Percentiles rank a stretch among this genome's conserved stretches.
Evolutionary conservation across 1,140 invertebrate species (phyloP).

Genomic region (Tetramorium simillimum): DNA sequence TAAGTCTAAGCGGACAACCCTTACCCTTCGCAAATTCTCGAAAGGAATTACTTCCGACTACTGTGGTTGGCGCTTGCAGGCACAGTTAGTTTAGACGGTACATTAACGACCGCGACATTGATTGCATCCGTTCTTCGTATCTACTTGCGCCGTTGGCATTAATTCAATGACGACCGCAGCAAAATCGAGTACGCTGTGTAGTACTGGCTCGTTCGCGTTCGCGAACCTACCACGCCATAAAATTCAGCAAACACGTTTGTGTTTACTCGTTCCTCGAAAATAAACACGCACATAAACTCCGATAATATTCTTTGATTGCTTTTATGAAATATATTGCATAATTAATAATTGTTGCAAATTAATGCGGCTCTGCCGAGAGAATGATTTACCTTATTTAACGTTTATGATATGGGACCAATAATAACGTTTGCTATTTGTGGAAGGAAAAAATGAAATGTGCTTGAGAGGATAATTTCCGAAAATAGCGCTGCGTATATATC

Average conservation of each 20-base stretch:
- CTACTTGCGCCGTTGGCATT: slow-evolving; percentile 43
- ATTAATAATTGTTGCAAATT: slow-evolving; percentile 29
- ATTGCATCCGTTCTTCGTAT: slow-evolving; percentile 63
- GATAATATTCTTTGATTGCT: slow-evolving; percentile 48
- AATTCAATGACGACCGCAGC: slow-evolving; percentile 47
- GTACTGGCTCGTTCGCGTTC: slow-evolving; percentile 32
- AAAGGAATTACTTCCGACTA: slow-evolving; percentile 53
- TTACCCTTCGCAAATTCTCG: slow-evolving; percentile 22
- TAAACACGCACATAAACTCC: neutral
- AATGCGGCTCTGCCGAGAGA: neutral
- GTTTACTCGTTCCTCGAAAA: slow-evolving; percentile 8
- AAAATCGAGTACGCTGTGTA: slow-evolving; percentile 42
- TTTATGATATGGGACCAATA: neutral
- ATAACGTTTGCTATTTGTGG: slow-evolving; percentile 12
- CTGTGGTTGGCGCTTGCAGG: slow-evolving; percentile 43
- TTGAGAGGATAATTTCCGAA: neutral
- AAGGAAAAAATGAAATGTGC: neutral
- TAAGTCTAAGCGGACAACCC: slow-evolving; percentile 59
- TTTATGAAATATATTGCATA: slow-evolving; percentile 15
- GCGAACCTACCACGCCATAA: slow-evolving; percentile 22
- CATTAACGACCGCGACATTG: slow-evolving; percentile 60
- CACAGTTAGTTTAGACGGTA: slow-evolving; percentile 58
- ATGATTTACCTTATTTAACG: slow-evolving; percentile 1
- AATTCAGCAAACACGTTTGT: slow-evolving; percentile 28
- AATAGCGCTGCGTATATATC: neutral